A percentile compares a stretch with the other conserved stretches of the same genome.
Conservation (phyloP, 1,140 invertebrate species). For the Drosophila trapezifrons region DNA sequence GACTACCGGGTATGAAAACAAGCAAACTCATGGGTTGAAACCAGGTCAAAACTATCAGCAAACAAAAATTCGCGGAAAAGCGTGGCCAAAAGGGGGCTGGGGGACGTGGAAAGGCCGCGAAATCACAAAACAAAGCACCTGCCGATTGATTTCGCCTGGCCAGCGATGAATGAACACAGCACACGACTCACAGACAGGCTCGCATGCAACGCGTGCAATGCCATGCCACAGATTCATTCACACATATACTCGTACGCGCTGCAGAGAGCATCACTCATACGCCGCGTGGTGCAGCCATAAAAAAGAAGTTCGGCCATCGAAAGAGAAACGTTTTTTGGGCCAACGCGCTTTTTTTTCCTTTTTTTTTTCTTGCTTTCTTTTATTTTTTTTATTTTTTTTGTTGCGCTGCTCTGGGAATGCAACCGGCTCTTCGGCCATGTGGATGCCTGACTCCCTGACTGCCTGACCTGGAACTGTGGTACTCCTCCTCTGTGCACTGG, state of each 20-base stretch:
- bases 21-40: constrained; percentile 40
- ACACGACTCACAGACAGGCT: constrained; percentile 7
- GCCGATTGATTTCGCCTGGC: constrained; percentile 51
- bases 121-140: constrained; percentile 75
- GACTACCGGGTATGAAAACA: neutral
- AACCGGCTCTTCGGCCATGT: constrained; percentile 9
- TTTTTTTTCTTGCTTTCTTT: neutral
- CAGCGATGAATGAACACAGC: constrained; percentile 48
- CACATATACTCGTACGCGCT: constrained; percentile 14
- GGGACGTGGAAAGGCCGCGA: constrained; percentile 19
- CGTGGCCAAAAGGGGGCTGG: constrained; percentile 2
- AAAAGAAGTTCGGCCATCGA: constrained; percentile 53
- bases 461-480: constrained; percentile 25
- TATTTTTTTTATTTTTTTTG: constrained; percentile 5
- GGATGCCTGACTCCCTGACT: constrained; percentile 40
- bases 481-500: neutral
- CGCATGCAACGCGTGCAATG: constrained; percentile 50
- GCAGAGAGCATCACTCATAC: constrained; percentile 69
- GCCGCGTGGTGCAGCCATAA: constrained; percentile 51
- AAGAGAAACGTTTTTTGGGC: constrained; percentile 54
- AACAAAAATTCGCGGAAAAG: constrained; percentile 66
- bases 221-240: constrained; percentile 49
- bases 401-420: constrained; percentile 19
- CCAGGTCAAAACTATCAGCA: constrained; percentile 79
- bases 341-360: constrained; percentile 9